phyloP scores from a whole-genome alignment of 2,113 vertebrate genomes.

The Myrmecophaga tridactyla region DNA sequence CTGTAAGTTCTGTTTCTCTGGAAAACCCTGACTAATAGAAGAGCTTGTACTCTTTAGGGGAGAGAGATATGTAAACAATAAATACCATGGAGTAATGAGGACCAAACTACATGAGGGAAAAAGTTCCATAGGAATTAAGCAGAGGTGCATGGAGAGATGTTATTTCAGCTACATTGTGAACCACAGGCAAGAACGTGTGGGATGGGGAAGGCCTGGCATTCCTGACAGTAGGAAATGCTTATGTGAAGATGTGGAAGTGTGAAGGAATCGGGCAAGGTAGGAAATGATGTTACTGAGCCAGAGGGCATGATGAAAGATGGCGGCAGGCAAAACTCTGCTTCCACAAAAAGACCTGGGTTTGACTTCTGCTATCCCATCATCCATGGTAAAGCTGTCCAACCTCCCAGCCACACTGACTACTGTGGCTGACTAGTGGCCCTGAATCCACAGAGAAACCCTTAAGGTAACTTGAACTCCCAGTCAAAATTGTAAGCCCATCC shows the following conservation, averaged over 20 bases:
- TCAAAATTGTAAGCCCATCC: too few relatives aligned
- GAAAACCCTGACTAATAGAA: too few relatives aligned
- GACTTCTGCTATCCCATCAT: neutral
- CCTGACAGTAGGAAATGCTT: neutral
- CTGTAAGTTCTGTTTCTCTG: too few relatives aligned
- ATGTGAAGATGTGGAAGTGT: neutral
- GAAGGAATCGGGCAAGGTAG: rapidly evolving
- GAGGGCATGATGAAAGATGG: neutral
- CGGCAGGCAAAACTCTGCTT: too few relatives aligned
- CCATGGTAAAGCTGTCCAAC: neutral
- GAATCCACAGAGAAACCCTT: neutral
- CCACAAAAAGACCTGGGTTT: rapidly evolving
- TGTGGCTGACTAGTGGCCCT: rapidly evolving
- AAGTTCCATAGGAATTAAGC: rapidly evolving
- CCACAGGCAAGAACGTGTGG: neutral
- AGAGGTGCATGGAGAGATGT: rapidly evolving
- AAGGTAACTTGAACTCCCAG: neutral
- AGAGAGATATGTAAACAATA: neutral
- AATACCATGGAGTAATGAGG: neutral
- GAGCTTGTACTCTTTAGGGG: neutral
- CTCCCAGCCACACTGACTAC: neutral
- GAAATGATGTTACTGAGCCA: neutral
- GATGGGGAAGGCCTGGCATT: neutral
- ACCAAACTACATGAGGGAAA: too few relatives aligned
- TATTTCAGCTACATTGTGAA: neutral